A percentile compares a stretch with the other conserved stretches of the same genome.
Evolutionary conservation across 2,113 vertebrate genomes (phyloP).

Genomic region (Macrotis lagotis): DNA sequence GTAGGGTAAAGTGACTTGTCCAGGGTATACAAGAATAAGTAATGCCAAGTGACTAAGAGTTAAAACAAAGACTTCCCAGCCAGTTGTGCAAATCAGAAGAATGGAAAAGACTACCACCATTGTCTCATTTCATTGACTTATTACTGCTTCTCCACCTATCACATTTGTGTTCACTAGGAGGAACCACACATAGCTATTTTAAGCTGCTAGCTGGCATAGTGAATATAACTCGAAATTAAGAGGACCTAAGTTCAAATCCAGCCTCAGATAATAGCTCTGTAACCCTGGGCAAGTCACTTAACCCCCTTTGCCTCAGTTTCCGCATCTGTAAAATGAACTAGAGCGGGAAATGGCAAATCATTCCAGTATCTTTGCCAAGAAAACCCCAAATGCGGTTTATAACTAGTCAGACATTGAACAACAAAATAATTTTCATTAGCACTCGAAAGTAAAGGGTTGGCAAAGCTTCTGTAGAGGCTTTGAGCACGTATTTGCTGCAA

Average conservation of each 20-base stretch:
- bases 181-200: neutral
- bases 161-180: neutral
- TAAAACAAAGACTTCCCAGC: conserved; percentile 18
- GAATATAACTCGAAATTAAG: too few species aligned
- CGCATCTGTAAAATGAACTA: conserved; percentile 7
- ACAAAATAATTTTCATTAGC: conserved; percentile 28
- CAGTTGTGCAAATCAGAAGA: conserved; percentile 8
- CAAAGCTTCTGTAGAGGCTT: conserved; percentile 33
- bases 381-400: neutral
- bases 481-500: neutral
- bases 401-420: neutral
- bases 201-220: neutral
- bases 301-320: neutral
- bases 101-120: neutral
- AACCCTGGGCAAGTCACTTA: conserved; percentile 26
- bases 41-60: conserved; percentile 15
- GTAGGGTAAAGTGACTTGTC: neutral
- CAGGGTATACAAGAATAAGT: conserved; percentile 21
- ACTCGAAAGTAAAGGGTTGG: conserved; percentile 26
- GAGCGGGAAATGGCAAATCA: neutral
- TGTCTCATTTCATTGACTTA: neutral
- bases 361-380: neutral
- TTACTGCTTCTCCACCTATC: conserved; percentile 24
- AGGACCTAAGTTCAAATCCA: neutral
- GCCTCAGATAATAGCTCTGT: conserved; percentile 1